Evolutionary conservation across 2,797 vertebrate genomes (phyloP).

Genomic region (Myotis vivesi): DNA sequence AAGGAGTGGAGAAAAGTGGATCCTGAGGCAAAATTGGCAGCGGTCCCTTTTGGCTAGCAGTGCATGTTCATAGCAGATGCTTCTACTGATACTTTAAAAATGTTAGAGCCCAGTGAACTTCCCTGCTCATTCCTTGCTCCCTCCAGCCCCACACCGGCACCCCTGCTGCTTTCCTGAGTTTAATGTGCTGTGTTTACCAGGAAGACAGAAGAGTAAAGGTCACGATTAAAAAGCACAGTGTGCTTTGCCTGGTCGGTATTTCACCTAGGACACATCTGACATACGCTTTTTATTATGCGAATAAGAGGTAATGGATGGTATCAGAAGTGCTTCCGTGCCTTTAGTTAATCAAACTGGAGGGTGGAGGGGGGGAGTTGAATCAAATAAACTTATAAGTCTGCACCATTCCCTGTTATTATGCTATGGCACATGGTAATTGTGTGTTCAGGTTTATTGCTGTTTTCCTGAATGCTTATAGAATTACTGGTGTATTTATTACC

Average conservation of each 20-base stretch:
- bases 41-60: background rate
- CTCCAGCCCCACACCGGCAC: background rate
- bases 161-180: conserved; percentile 47
- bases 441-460: conserved; percentile 64
- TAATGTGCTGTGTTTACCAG: conserved; percentile 61
- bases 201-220: conserved; percentile 61
- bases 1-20: background rate
- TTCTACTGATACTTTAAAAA: background rate
- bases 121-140: background rate
- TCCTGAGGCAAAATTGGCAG: background rate
- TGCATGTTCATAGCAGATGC: conserved; percentile 11
- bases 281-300: conserved; percentile 71
- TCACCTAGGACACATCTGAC: conserved; percentile 28
- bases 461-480: conserved; percentile 71
- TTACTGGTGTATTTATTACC: conserved; percentile 74
- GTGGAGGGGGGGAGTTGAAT: conserved; percentile 27
- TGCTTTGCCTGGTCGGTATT: conserved; percentile 54
- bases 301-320: conserved; percentile 47
- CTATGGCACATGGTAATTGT: conserved; percentile 64
- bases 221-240: conserved; percentile 64
- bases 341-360: conserved; percentile 60
- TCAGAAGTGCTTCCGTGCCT: conserved; percentile 44
- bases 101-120: background rate
- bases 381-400: conserved; percentile 52
- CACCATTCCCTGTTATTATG: conserved; percentile 51